Percentiles rank a stretch among this genome's conserved stretches.
These are phyloP conservation scores for Pseudolaguvia tuberculata DNA, from an alignment of 2,113 vertebrate genomes.

Conservation along the genomic window DNA sequence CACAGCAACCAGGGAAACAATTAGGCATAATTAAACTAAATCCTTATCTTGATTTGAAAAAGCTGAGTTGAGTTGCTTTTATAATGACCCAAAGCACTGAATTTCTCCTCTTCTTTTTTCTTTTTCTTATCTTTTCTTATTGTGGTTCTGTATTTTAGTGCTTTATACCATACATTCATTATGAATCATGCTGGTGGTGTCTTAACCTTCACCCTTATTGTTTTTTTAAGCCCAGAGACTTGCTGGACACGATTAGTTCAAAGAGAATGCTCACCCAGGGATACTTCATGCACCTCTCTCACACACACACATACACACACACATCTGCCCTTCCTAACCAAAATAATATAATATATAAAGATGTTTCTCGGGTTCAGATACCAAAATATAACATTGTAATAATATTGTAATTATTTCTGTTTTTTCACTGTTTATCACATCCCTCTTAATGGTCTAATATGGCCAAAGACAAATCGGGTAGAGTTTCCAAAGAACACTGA, in stretches of 20 bases:
- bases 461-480: slow-evolving; percentile 2
- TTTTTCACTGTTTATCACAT: slow-evolving; percentile 5
- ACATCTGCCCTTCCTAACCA: background rate
- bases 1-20: background rate
- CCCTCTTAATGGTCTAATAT: background rate
- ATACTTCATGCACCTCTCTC: background rate
- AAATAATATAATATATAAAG: slow-evolving; percentile 19
- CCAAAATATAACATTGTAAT: no score
- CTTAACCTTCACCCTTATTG: slow-evolving; percentile 42
- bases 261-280: slow-evolving; percentile 13
- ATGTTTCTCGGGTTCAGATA: background rate
- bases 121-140: slow-evolving; percentile 40
- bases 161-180: slow-evolving; percentile 42
- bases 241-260: slow-evolving; percentile 32
- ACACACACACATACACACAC: no score
- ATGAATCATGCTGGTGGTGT: slow-evolving; percentile 45
- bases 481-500: background rate
- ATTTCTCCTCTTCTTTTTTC: no score
- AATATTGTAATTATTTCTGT: background rate
- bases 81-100: slow-evolving; percentile 38
- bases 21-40: slow-evolving; percentile 6
- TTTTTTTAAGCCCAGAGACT: slow-evolving; percentile 35
- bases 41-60: slow-evolving; percentile 19
- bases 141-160: slow-evolving; percentile 45
- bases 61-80: slow-evolving; percentile 42